phyloP scores from a whole-genome alignment of 1,140 invertebrate species.

The Theocolax elegans region DNA sequence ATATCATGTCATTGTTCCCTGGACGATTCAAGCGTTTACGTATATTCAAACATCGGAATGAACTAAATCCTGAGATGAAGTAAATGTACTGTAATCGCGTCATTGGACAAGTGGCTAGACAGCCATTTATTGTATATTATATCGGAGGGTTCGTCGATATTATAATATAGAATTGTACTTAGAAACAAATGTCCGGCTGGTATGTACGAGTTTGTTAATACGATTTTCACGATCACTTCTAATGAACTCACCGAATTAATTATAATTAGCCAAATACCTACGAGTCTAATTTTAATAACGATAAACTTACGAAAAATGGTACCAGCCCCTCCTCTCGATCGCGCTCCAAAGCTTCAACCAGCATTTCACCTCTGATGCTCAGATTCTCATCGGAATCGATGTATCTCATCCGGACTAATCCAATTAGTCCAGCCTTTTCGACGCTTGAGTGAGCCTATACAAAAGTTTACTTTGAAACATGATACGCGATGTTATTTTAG shows the following conservation, averaged over 20 bases:
- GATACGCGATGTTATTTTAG: no score
- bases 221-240: slow-evolving; percentile 18
- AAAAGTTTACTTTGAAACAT: not conserved
- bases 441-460: slow-evolving; percentile 93
- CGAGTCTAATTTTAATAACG: no score
- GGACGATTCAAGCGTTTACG: not conserved
- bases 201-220: slow-evolving; percentile 18
- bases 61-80: slow-evolving; percentile 14
- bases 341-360: slow-evolving; percentile 82
- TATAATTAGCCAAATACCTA: no score
- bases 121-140: slow-evolving; percentile 15
- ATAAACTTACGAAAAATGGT: slow-evolving; percentile 95
- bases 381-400: slow-evolving; percentile 87
- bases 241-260: not conserved
- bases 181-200: slow-evolving; percentile 10
- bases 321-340: slow-evolving; percentile 90
- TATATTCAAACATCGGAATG: not conserved
- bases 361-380: slow-evolving; percentile 83
- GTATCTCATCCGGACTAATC: slow-evolving; percentile 91
- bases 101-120: slow-evolving; percentile 17
- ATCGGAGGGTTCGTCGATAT: slow-evolving; percentile 23
- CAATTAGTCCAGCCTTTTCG: slow-evolving; percentile 93
- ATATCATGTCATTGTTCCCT: not conserved
- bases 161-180: not conserved
- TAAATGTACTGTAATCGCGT: not conserved